Conservation (phyloP, 2,888 invertebrate species). For the Invenusta paracnida region DNA sequence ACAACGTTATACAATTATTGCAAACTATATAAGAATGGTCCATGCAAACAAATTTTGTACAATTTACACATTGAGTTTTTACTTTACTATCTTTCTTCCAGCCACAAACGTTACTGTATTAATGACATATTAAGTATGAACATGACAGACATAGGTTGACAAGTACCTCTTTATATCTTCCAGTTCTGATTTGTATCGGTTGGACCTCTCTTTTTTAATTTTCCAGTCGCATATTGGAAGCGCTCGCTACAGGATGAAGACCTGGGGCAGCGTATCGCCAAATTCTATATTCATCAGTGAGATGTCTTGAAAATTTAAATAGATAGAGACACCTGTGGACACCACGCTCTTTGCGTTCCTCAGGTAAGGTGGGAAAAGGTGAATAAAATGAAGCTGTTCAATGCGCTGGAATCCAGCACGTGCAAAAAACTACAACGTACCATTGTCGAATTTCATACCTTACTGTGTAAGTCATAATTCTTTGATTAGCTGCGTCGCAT, state of each 20-base stretch:
- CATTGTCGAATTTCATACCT: too few species aligned
- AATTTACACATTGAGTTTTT: too few species aligned
- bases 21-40: background rate
- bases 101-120: background rate
- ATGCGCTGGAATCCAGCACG: background rate
- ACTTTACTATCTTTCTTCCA: too few species aligned
- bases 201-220: too few species aligned
- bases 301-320: background rate
- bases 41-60: background rate
- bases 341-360: background rate
- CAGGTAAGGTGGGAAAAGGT: background rate
- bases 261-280: background rate
- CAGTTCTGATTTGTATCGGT: too few species aligned
- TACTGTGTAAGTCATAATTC: too few species aligned
- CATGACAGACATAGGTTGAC: too few species aligned
- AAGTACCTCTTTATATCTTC: too few species aligned
- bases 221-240: too few species aligned
- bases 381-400: background rate
- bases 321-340: background rate
- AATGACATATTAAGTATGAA: too few species aligned
- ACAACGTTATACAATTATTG: background rate
- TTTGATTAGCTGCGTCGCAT: too few species aligned
- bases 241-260: background rate
- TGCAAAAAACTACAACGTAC: background rate
- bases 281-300: background rate